Percentiles rank a stretch among this genome's conserved stretches.
These are phyloP conservation scores for Philereme vetulata DNA, from an alignment of 2,888 invertebrate genomes.

Conservation along the genomic window DNA sequence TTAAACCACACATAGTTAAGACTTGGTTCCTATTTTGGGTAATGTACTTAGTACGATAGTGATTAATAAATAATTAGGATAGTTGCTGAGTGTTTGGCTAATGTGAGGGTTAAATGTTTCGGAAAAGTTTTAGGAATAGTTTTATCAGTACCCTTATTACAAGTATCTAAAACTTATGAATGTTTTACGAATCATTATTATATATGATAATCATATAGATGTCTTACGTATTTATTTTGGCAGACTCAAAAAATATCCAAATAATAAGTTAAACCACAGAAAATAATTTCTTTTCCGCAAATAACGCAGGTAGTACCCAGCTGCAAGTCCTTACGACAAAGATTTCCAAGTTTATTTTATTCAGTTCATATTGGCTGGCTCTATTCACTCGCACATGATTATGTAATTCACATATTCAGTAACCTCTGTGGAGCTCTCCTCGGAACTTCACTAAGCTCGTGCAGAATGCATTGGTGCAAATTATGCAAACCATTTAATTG, in stretches of 20 bases:
- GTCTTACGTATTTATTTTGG: too few relatives aligned
- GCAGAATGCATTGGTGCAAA: slow-evolving; percentile 54
- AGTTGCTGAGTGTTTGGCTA: slow-evolving; percentile 10
- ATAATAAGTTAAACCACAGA: too few relatives aligned
- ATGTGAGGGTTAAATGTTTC: neutral
- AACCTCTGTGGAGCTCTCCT: slow-evolving; percentile 29
- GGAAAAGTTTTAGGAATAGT: too few relatives aligned
- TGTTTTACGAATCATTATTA: too few relatives aligned
- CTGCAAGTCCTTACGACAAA: slow-evolving; percentile 16
- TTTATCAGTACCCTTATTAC: too few relatives aligned
- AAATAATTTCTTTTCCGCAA: too few relatives aligned
- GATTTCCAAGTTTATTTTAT: slow-evolving; percentile 19
- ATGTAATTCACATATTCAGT: slow-evolving; percentile 35
- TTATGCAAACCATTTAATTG: slow-evolving; percentile 73
- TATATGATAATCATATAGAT: too few relatives aligned
- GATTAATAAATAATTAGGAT: slow-evolving; percentile 35
- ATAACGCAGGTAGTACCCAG: neutral
- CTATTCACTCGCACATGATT: slow-evolving; percentile 30
- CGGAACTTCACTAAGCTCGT: slow-evolving; percentile 36
- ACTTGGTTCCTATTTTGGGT: slow-evolving; percentile 40
- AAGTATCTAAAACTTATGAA: too few relatives aligned
- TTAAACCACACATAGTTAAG: slow-evolving; percentile 47
- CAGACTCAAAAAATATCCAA: too few relatives aligned
- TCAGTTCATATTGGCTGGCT: slow-evolving; percentile 25
- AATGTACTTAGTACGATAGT: slow-evolving; percentile 33